phyloP scores from a whole-genome alignment of 2,797 vertebrate genomes.

The Bryconaethiops microstoma region DNA sequence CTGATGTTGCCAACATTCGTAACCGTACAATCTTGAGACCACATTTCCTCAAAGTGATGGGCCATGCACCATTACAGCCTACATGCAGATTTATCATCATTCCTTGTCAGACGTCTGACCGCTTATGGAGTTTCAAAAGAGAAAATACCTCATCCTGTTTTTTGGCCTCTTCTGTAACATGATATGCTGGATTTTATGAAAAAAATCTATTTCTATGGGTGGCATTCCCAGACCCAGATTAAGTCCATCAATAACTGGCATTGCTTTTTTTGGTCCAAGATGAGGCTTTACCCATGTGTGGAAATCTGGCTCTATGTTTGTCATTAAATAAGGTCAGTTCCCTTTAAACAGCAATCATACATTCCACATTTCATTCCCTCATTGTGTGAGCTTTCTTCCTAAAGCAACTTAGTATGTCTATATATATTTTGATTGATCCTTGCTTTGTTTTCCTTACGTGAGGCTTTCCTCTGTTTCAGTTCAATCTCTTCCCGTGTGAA shows the following conservation, averaged over 20 bases:
- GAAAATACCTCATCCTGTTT: constrained; percentile 16
- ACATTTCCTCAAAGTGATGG: neutral
- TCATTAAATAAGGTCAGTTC: neutral
- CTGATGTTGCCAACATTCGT: neutral
- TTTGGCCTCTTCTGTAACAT: neutral
- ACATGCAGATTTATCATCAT: neutral
- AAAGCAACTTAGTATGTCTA: neutral
- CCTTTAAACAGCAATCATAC: neutral
- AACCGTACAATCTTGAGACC: constrained; percentile 2
- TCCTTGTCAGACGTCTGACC: too few relatives aligned
- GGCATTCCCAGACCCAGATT: neutral
- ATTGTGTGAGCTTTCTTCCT: neutral
- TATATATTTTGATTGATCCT: neutral
- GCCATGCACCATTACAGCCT: neutral
- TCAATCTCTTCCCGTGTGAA: neutral
- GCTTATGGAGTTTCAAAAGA: neutral
- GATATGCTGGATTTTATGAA: neutral
- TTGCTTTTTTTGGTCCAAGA: neutral
- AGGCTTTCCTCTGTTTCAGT: neutral
- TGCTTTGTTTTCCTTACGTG: neutral
- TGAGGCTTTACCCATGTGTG: neutral
- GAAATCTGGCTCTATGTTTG: neutral
- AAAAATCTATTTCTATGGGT: neutral
- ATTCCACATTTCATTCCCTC: neutral
- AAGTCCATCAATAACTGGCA: neutral